Percentiles rank a stretch among this genome's conserved stretches.
phyloP scores from a whole-genome alignment of 2,888 invertebrate species.

The Tuberolachnus salignus region DNA sequence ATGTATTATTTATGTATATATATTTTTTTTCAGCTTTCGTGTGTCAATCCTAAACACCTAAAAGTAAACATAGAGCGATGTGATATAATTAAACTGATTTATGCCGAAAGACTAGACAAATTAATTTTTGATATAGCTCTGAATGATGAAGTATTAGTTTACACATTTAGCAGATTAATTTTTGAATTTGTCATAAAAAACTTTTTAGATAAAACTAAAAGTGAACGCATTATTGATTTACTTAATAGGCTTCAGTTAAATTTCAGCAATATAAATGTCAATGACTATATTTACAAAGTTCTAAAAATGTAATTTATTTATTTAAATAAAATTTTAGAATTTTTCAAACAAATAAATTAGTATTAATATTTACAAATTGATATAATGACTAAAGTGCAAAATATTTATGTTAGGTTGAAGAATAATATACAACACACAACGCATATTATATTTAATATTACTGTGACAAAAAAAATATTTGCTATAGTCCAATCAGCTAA shows the following conservation, averaged over 20 bases:
- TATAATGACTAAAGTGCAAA: neutral
- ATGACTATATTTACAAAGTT: conserved; percentile 35
- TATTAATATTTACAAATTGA: neutral
- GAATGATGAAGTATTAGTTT: conserved; percentile 20
- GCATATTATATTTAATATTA: conserved; percentile 13
- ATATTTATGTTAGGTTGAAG: conserved; percentile 22
- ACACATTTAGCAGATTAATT: conserved; percentile 23
- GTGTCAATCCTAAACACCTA: conserved; percentile 33
- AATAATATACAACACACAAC: conserved; percentile 4
- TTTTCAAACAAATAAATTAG: neutral
- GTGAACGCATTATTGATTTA: conserved; percentile 15
- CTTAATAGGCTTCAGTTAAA: conserved; percentile 13
- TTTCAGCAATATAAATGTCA: conserved; percentile 10
- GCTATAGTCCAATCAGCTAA: conserved; percentile 21
- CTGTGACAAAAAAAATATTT: conserved; percentile 31
- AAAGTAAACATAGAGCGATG: neutral
- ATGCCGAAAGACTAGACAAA: conserved; percentile 21
- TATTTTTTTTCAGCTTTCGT: conserved; percentile 31
- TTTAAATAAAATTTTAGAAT: conserved; percentile 7
- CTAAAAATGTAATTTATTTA: conserved; percentile 27
- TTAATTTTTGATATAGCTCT: conserved; percentile 30
- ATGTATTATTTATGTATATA: neutral
- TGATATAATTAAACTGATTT: conserved; percentile 18
- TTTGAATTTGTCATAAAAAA: conserved; percentile 51
- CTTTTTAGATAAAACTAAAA: conserved; percentile 4